Evolutionary conservation across 2,888 invertebrate genomes (phyloP).

Genomic region (Argynnis bischoffii): DNA sequence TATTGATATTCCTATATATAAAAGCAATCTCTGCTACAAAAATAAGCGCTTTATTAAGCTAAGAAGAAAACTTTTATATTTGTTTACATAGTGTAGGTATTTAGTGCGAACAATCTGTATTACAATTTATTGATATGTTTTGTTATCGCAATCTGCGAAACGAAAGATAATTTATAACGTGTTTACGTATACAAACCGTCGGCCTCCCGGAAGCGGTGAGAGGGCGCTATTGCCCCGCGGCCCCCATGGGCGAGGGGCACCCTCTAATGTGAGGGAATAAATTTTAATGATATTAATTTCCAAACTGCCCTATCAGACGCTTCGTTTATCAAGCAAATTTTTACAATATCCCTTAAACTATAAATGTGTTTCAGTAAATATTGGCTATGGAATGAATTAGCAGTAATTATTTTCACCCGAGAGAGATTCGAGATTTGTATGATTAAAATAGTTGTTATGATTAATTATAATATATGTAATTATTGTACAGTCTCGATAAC

Average conservation of each 20-base stretch:
- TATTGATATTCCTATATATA: conserved; percentile 34
- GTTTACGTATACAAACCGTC: conserved; percentile 54
- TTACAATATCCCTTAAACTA: conserved; percentile 33
- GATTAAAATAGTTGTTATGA: conserved; percentile 9
- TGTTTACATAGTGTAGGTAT: neutral
- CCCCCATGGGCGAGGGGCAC: conserved; percentile 28
- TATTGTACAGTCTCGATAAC: neutral
- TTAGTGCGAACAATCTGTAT: conserved; percentile 3
- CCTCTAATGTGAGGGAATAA: conserved; percentile 52
- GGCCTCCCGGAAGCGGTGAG: conserved; percentile 47
- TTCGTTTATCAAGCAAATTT: conserved; percentile 37
- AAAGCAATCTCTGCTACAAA: conserved; percentile 12
- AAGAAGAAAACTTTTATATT: neutral
- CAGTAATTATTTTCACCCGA: conserved; percentile 24
- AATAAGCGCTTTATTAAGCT: conserved; percentile 7
- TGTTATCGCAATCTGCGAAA: conserved; percentile 56
- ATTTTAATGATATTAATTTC: conserved; percentile 58
- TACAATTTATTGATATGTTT: conserved; percentile 42
- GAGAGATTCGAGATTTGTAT: conserved; percentile 23
- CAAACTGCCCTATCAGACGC: conserved; percentile 44
- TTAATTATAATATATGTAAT: conserved; percentile 16
- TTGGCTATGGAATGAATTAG: conserved; percentile 27
- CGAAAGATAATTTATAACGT: conserved; percentile 63
- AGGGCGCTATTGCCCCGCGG: conserved; percentile 41
- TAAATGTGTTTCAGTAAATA: conserved; percentile 38